Evolutionary conservation across 2,797 vertebrate genomes (phyloP).

Genomic region (Sebastolobus altivelis): DNA sequence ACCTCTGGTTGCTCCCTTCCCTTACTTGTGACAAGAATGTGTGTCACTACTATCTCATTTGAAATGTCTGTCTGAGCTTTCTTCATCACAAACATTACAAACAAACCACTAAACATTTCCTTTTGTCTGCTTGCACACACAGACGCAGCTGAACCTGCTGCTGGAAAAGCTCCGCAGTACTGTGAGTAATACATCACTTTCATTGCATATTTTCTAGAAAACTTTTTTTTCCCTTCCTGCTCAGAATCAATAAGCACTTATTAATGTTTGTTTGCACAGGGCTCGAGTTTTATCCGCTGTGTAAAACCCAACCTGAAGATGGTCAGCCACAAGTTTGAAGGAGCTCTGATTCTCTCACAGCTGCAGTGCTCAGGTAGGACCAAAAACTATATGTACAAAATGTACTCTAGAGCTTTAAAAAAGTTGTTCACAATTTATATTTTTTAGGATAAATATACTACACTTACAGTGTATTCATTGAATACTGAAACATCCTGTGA

Average conservation of each 20-base stretch:
- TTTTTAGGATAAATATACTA: background rate
- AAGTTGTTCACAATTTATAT: background rate
- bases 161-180: conserved; percentile 98
- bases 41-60: conserved; percentile 1
- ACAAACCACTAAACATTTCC: conserved; percentile 16
- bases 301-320: conserved; percentile 99
- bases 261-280: conserved; percentile 81
- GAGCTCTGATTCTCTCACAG: conserved; percentile 97
- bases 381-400: background rate
- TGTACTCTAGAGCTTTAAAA: background rate
- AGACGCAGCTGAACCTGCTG: conserved; percentile 97
- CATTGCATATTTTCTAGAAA: background rate
- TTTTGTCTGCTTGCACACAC: conserved; percentile 70
- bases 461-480: background rate
- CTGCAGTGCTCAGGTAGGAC: conserved; percentile 96
- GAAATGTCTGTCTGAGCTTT: background rate
- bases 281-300: conserved; percentile 98
- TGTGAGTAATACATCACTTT: conserved; percentile 85
- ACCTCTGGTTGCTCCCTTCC: background rate
- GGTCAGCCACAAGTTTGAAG: conserved; percentile 98
- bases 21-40: background rate
- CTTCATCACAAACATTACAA: conserved; percentile 7
- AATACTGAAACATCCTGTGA: background rate
- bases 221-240: background rate
- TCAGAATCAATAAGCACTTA: conserved; percentile 13